Conservation (phyloP, 2,888 invertebrate species). For the Caenorhabditis imperialis region DNA sequence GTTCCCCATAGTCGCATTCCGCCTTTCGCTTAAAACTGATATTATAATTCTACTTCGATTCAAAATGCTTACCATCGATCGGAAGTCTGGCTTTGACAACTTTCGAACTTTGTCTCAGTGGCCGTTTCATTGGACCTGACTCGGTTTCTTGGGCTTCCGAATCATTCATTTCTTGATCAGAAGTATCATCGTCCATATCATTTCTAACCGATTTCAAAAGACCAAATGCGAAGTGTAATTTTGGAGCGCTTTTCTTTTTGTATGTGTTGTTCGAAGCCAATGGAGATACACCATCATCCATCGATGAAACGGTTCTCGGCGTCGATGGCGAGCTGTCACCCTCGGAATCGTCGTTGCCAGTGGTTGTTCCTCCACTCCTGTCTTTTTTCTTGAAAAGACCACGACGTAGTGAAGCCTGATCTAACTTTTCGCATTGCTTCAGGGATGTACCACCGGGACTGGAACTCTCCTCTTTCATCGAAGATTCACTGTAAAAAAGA, state of each 20-base stretch:
- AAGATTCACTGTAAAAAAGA: constrained; percentile 43
- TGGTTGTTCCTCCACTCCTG: constrained; percentile 56
- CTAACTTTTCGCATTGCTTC: constrained; percentile 31
- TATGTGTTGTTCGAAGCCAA: constrained; percentile 45
- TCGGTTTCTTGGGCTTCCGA: no score
- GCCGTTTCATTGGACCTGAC: constrained; percentile 17
- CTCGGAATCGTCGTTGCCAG: constrained; percentile 69
- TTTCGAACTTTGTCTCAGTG: constrained; percentile 41
- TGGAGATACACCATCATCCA: constrained; percentile 64
- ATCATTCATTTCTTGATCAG: constrained; percentile 65
- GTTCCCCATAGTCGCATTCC: constrained; percentile 64
- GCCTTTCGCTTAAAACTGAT: constrained; percentile 60
- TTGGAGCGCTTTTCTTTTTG: constrained; percentile 79
- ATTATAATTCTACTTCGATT: background rate
- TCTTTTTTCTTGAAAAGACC: constrained; percentile 77
- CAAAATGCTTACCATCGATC: constrained; percentile 40
- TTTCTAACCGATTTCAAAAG: constrained; percentile 72
- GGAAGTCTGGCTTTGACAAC: constrained; percentile 35
- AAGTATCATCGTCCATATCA: constrained; percentile 79
- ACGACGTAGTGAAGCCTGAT: constrained; percentile 69
- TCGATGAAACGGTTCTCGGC: constrained; percentile 70
- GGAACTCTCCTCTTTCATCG: constrained; percentile 58
- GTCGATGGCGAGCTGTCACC: constrained; percentile 76
- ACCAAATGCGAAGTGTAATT: constrained; percentile 79
- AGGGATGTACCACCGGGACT: constrained; percentile 53